Evolutionary conservation across 2,113 vertebrate genomes (phyloP).

Genomic region (Ariopsis seemanni): DNA sequence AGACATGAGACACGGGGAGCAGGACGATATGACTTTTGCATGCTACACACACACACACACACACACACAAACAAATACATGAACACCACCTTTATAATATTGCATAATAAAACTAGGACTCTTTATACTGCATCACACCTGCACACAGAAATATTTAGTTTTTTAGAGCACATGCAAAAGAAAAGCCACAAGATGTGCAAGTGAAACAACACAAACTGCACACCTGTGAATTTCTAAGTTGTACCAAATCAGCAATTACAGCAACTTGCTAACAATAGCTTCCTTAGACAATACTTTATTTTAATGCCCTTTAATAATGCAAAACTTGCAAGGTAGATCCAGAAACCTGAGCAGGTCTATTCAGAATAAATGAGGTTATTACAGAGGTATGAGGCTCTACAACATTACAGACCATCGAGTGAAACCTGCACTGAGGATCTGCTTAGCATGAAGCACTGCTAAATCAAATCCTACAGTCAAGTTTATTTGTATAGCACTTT

Average conservation of each 20-base stretch:
- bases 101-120: constrained; percentile 12
- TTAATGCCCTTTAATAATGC: not conserved
- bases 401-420: not conserved
- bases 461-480: not conserved
- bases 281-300: constrained; percentile 11
- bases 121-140: constrained; percentile 23
- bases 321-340: constrained; percentile 1
- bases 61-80: constrained; percentile 18
- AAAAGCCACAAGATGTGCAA: not conserved
- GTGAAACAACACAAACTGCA: constrained; percentile 20
- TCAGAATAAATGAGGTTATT: constrained; percentile 3
- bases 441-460: not conserved
- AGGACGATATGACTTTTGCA: constrained; percentile 28
- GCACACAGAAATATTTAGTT: not conserved
- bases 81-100: not conserved
- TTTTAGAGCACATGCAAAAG: not conserved
- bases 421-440: not conserved
- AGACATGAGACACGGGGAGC: constrained; percentile 28
- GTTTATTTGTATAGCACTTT: too few relatives aligned
- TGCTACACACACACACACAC: constrained; percentile 5
- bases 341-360: not conserved
- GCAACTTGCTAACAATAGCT: constrained; percentile 24
- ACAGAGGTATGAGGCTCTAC: not conserved
- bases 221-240: constrained; percentile 18
- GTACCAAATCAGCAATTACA: constrained; percentile 37